Conservation (phyloP, 2,888 invertebrate species). For the Hypolimnas misippus region DNA sequence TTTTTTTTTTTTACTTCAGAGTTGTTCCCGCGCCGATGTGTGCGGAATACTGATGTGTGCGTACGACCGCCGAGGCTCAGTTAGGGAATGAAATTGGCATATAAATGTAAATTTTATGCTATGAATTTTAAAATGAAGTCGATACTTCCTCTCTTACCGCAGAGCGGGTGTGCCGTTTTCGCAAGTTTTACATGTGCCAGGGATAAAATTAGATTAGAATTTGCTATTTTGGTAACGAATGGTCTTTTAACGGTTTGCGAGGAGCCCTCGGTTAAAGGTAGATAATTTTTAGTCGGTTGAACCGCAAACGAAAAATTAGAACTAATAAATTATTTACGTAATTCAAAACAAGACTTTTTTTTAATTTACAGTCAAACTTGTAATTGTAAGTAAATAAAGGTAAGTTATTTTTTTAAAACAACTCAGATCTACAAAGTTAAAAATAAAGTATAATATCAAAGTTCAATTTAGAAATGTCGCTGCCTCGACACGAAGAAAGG, state of each 20-base stretch:
- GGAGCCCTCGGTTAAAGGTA: slow-evolving; percentile 35
- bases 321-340: background rate
- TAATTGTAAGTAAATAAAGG: background rate
- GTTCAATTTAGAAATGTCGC: slow-evolving; percentile 21
- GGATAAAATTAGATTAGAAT: slow-evolving; percentile 81
- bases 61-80: slow-evolving; percentile 77
- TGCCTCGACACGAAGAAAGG: slow-evolving; percentile 46
- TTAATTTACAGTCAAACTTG: background rate
- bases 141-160: slow-evolving; percentile 77
- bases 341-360: background rate
- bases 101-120: slow-evolving; percentile 84
- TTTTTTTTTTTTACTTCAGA: slow-evolving; percentile 66
- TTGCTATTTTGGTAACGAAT: slow-evolving; percentile 70
- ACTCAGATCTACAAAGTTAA: background rate
- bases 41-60: slow-evolving; percentile 81
- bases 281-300: background rate
- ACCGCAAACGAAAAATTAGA: background rate
- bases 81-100: slow-evolving; percentile 84
- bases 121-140: slow-evolving; percentile 84
- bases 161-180: slow-evolving; percentile 63
- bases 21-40: slow-evolving; percentile 69
- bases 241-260: slow-evolving; percentile 62
- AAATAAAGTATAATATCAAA: slow-evolving; percentile 15
- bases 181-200: slow-evolving; percentile 66
- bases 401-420: background rate